Base-by-base conservation (phyloP, 2,888 invertebrate species). In the Lucinisca nassula region DNA sequence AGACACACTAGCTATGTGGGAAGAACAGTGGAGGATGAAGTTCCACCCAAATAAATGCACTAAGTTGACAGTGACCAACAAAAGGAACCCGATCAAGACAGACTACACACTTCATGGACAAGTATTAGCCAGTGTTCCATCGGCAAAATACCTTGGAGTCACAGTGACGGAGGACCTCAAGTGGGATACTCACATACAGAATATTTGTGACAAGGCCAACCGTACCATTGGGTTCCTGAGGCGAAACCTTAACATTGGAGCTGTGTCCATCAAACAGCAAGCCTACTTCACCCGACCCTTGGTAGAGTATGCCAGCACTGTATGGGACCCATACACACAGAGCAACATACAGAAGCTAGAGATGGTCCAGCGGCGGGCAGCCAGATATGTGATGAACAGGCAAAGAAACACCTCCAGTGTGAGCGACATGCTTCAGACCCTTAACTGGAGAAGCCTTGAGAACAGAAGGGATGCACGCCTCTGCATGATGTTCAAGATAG, bases 151-250 rank as follows among this genome's bases (percentile, higher is more conserved):
- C n/a, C 79, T 86, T 24, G 79, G 79, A 6, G 73, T 86, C 2
- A 27, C 8, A 24, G 38, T 86, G 10, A 73, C 32, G 30, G 82
- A 86, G 8, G 75, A 82, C 45, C 55, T 86, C 0, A 86, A 83
- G 38, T 79, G 79, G 83, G 30, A 27, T 27, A 75, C 67, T 1
- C 86, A 86, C 35, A 86, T 86, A 32, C 72, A 51, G 12, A 86
- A 78, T 27, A 76, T 83, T 21, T 45, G 58, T 8, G 74, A 72
- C 24, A 78, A 74, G 40, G 79, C 82, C 14, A 86, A 49, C 49
- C 40, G 27, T 27, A 76, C 76, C 17, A 55, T 87, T 32, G 73
- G 87, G 24, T 72, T 87, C 55, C 55, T 83, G 4, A 75, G 82
- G 74, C 27, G 80, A 32, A 87, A 83, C 30, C 40, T 78, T 8